phyloP scores from a whole-genome alignment of 2,797 vertebrate species.

The Schizothorax lantsangensis region DNA sequence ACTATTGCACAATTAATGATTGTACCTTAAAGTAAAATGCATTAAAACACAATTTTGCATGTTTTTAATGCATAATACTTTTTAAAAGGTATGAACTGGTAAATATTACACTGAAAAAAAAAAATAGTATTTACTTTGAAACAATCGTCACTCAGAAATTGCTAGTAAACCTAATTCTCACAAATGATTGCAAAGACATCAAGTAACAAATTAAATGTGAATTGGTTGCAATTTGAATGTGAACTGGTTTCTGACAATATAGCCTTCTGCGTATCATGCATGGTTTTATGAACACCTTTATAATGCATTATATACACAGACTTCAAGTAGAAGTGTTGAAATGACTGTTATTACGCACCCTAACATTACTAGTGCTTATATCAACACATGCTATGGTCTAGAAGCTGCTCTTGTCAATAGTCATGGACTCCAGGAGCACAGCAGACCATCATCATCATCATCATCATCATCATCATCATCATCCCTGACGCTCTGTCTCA shows the following conservation, averaged over 20 bases:
- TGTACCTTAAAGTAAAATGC: no score
- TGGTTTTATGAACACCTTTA: background rate
- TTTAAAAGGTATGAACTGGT: no score
- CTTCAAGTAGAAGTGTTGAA: background rate
- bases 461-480: no score
- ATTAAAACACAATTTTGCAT: no score
- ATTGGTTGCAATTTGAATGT: background rate
- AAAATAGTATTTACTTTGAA: no score
- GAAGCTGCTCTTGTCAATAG: constrained; percentile 65
- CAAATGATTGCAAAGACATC: background rate
- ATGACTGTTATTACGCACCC: background rate
- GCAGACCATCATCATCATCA: constrained; percentile 45
- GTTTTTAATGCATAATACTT: no score
- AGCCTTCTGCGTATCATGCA: background rate
- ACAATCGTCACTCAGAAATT: background rate
- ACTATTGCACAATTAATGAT: no score
- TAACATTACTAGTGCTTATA: background rate
- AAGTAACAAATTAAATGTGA: background rate
- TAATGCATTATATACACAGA: no score
- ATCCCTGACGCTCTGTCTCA: constrained; percentile 27
- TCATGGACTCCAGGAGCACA: constrained; percentile 63
- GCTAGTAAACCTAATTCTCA: background rate
- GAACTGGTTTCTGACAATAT: background rate
- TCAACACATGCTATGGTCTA: background rate
- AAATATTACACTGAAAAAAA: no score